Evolutionary conservation across 2,797 vertebrate genomes (phyloP).

Genomic region (Tamandua tetradactyla): DNA sequence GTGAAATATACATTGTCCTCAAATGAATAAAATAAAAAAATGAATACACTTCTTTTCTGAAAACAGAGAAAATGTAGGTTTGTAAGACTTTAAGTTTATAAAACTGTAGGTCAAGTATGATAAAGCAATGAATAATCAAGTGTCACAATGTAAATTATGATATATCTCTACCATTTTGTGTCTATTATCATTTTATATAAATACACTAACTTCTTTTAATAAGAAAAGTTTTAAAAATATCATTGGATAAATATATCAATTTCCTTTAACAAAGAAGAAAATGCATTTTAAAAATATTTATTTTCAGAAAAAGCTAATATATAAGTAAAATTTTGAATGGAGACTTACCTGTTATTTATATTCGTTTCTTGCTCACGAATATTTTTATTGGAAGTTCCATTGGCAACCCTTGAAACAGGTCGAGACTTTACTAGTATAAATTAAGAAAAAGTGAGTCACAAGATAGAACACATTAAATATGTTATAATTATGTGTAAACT

Average conservation of each 20-base stretch:
- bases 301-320: constrained; percentile 42
- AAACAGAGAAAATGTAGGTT: constrained; percentile 43
- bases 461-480: constrained; percentile 34
- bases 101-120: constrained; percentile 22
- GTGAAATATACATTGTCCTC: constrained; percentile 16
- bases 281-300: constrained; percentile 26
- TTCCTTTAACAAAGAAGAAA: constrained; percentile 41
- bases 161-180: not conserved
- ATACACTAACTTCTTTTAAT: constrained; percentile 25
- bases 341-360: constrained; percentile 81
- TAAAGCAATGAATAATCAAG: constrained; percentile 42
- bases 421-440: constrained; percentile 83
- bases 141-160: not conserved
- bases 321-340: constrained; percentile 27
- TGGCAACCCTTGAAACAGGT: constrained; percentile 81
- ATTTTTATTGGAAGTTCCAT: constrained; percentile 83
- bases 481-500: constrained; percentile 37
- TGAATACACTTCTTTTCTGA: not conserved
- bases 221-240: constrained; percentile 49
- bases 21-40: constrained; percentile 48
- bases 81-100: constrained; percentile 46
- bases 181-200: constrained; percentile 5
- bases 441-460: constrained; percentile 69
- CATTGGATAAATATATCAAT: constrained; percentile 13
- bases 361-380: constrained; percentile 81